A percentile compares a stretch with the other conserved stretches of the same genome.
phyloP scores from a whole-genome alignment of 2,113 vertebrate genomes.

The Raja brachyura region DNA sequence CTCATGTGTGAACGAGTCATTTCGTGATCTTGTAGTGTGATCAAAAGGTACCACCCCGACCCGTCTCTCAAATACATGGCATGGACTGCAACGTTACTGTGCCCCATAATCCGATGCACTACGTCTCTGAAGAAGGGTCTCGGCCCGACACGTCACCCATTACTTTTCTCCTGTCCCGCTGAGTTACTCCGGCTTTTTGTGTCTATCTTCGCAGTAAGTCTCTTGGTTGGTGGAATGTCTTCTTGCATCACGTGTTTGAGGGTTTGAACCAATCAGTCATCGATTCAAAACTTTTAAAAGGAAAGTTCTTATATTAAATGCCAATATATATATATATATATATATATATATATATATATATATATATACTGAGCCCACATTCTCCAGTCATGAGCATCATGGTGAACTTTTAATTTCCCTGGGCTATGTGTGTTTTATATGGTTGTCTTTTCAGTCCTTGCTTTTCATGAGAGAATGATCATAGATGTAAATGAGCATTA shows the following conservation, averaged over 20 bases:
- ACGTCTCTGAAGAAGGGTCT: background rate
- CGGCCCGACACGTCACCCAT: too few relatives aligned
- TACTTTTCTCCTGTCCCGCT: too few relatives aligned
- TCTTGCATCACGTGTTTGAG: background rate
- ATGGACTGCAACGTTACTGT: background rate
- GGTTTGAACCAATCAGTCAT: background rate
- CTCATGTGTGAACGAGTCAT: background rate
- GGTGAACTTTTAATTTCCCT: background rate
- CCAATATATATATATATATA: background rate
- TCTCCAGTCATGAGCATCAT: background rate
- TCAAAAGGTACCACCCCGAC: background rate
- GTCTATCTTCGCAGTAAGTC: background rate
- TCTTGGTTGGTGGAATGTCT: background rate
- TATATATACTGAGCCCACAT: background rate
- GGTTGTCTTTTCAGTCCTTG: background rate
- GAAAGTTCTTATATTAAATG: background rate
- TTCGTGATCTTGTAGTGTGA: background rate
- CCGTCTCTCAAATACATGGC: background rate
- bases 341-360: too few relatives aligned
- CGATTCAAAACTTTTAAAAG: background rate
- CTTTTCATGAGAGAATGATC: slow-evolving; percentile 4
- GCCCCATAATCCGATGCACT: background rate
- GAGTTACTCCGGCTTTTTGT: too few relatives aligned
- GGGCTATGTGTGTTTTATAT: background rate
- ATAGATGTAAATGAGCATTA: slow-evolving; percentile 39